These are phyloP conservation scores for Panurus biarmicus DNA, from an alignment of 2,113 vertebrate genomes.

Conservation along the genomic window DNA sequence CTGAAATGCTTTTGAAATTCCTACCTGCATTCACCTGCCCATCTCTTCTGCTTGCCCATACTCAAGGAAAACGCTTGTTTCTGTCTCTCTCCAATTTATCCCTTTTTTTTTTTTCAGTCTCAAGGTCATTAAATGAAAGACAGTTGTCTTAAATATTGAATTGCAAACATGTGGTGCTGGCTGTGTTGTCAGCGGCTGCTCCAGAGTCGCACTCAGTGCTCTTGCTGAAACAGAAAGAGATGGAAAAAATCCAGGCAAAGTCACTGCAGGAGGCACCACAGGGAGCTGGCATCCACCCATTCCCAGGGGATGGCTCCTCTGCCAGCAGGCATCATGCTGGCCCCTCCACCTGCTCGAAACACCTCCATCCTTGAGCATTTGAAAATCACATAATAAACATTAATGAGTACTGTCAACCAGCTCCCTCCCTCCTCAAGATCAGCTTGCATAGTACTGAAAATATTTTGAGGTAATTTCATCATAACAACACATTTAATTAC, in stretches of 20 bases:
- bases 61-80: neutral
- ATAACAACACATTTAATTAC: neutral
- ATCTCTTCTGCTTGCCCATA: neutral
- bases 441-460: neutral
- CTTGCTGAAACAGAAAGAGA: neutral
- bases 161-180: neutral
- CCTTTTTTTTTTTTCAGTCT: neutral
- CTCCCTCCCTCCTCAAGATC: neutral
- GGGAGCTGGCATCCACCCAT: neutral
- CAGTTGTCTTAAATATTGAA: neutral
- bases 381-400: neutral
- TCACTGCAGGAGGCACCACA: neutral
- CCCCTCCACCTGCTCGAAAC: fast-evolving
- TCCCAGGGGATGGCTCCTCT: neutral
- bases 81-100: neutral
- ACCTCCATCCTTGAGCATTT: neutral
- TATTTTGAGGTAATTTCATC: neutral
- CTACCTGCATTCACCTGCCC: neutral
- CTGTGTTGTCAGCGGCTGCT: neutral
- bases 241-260: neutral
- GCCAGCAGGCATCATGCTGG: neutral
- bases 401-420: neutral
- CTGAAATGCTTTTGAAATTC: neutral
- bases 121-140: neutral
- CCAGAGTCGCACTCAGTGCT: neutral